Base-by-base conservation (phyloP, 2,888 invertebrate genomes). In the Cheiracanthium punctorium region DNA sequence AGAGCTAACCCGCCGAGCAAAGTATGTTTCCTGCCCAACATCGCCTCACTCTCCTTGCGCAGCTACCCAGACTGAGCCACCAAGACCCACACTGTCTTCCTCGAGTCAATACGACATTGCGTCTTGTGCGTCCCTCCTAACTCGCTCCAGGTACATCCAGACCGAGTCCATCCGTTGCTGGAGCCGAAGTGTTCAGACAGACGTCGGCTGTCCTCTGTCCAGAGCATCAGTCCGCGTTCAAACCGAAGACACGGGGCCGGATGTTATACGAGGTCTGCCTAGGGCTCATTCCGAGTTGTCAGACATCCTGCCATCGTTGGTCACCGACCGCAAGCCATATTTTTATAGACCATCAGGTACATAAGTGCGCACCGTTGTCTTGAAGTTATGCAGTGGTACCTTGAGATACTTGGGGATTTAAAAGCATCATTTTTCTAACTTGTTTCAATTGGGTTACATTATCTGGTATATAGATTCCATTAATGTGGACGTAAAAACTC, bases 1-100 rank as follows among this genome's bases (percentile, higher is more conserved):
- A 90, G 91, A 92, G 73, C 91, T 94, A 64, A 93, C 94, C 5
- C 92, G 92, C 70, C 93, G 93, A 84, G 93, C 93, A 4, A 92
- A 93, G 37, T 92, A 92, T 82, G 58, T 81, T 28, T 87, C 87
- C 0, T 87, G 87, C 65, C 87, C 87, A 29, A 81, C 81, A 12
- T 80, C 86, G 0, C 86, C 86, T 4, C 80, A 80, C 10, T 76
- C 87, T 7, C 87, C 87, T 8, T 81, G 80, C 58, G 76, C 80
- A 30, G 72, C 76, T 0, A 87, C 87, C 12, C 87, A 87, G 41
- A 87, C 86, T 0, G 86, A 87, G 20, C 76, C 86, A 24, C 80
- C 86, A 12, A 29, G 79, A 7, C 86, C 86, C 17, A 87, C 67
- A 20, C 37, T 76, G 1, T 81, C 76, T 1, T 80, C 86, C 2